Conservation (phyloP, 1,140 invertebrate species). For the Procambarus virginalis region DNA sequence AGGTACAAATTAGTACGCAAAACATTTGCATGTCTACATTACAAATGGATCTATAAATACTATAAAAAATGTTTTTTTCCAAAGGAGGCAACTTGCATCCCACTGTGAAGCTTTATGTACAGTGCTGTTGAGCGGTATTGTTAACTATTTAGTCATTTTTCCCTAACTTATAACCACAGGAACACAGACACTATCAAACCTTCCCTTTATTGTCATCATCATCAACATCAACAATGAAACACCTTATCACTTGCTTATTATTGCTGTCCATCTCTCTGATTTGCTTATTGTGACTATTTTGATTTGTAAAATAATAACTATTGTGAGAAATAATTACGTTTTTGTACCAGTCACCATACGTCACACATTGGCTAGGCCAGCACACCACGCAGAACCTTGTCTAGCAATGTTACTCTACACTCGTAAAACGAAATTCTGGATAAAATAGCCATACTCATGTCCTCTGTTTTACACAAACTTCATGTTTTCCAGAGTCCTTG, state of each 20-base stretch:
- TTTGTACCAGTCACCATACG: conserved; percentile 30
- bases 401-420: neutral
- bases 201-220: conserved; percentile 16
- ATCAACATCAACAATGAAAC: conserved; percentile 39
- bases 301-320: conserved; percentile 35
- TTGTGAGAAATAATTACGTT: conserved; percentile 16
- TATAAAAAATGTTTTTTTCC: conserved; percentile 45
- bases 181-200: conserved; percentile 40
- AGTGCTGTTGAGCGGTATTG: conserved; percentile 46
- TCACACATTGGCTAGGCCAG: conserved; percentile 6
- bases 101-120: conserved; percentile 49
- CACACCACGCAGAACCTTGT: neutral
- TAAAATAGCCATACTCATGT: neutral
- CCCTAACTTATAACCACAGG: conserved; percentile 37
- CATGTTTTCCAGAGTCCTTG: neutral
- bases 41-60: conserved; percentile 50
- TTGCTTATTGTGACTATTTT: conserved; percentile 29
- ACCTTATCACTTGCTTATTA: conserved; percentile 45
- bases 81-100: conserved; percentile 45
- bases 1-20: conserved; percentile 52
- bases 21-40: conserved; percentile 50
- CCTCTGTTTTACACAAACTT: neutral
- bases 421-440: conserved; percentile 2
- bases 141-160: conserved; percentile 20
- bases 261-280: conserved; percentile 32